Conservation (phyloP, 2,113 vertebrate species). For the Eulacestoma nigropectus region DNA sequence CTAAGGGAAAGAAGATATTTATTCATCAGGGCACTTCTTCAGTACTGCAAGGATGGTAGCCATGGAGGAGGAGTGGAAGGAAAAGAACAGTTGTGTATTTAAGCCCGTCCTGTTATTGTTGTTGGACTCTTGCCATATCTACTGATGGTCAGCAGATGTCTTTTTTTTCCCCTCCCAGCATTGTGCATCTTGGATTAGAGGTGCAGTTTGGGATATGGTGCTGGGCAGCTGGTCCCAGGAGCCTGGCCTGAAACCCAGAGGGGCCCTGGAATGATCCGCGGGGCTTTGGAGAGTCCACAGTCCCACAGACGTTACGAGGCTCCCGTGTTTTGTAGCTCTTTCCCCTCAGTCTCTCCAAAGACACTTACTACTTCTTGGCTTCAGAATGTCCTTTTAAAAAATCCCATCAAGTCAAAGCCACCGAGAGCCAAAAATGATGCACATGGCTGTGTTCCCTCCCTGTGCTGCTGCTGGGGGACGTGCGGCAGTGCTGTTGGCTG, state of each 20-base stretch:
- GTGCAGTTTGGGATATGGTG: not conserved
- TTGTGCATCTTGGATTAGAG: not conserved
- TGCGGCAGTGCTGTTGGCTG: not conserved
- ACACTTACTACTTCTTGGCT: not conserved
- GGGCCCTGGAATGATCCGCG: accelerated
- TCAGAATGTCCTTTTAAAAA: not conserved
- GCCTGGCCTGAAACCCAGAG: not conserved
- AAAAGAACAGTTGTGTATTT: slow-evolving; percentile 15
- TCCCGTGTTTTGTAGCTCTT: not conserved
- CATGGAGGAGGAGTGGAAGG: slow-evolving; percentile 18
- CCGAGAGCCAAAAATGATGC: not conserved
- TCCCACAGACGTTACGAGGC: accelerated
- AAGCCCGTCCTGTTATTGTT: slow-evolving; percentile 34
- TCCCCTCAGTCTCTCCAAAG: not conserved
- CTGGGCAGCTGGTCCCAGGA: not conserved
- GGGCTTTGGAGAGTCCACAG: accelerated
- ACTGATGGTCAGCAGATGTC: slow-evolving; percentile 37
- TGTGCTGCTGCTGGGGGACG: not conserved
- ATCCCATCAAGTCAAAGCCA: not conserved
- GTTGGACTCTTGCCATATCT: slow-evolving; percentile 42
- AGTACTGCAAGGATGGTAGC: slow-evolving; percentile 7
- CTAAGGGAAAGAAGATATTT: slow-evolving; percentile 53
- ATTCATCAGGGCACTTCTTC: slow-evolving; percentile 45
- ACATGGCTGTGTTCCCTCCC: not conserved
- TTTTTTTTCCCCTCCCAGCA: not conserved